Conservation (phyloP, 1,140 invertebrate species). For the Drosophila quadrilineata region DNA sequence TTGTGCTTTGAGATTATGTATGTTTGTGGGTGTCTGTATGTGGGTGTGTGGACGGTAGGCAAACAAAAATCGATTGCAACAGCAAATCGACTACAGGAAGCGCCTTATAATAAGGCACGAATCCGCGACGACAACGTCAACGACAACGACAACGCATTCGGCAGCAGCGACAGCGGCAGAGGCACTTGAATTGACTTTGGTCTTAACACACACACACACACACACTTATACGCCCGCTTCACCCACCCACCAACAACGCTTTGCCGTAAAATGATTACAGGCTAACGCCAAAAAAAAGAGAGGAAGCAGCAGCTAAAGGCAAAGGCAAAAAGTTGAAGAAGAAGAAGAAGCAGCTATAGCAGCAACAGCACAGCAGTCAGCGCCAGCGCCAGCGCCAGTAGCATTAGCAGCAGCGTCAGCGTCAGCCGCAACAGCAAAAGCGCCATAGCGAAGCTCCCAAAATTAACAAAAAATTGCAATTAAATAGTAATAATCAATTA, state of each 20-base stretch:
- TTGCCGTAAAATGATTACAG: constrained; percentile 70
- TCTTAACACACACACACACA: constrained; percentile 2
- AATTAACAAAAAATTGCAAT: background rate
- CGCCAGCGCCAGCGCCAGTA: constrained; percentile 11
- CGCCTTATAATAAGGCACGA: constrained; percentile 45
- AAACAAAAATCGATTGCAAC: constrained; percentile 66
- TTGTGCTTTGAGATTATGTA: background rate
- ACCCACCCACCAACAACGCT: background rate
- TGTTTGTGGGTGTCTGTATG: constrained; percentile 13
- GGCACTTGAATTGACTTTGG: constrained; percentile 75
- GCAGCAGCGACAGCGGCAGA: constrained; percentile 16
- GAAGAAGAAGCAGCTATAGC: constrained; percentile 27
- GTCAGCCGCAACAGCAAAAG: constrained; percentile 3
- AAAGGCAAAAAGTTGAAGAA: constrained; percentile 43
- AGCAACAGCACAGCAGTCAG: constrained; percentile 12
- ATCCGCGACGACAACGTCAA: constrained; percentile 29
- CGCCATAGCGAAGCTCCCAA: background rate
- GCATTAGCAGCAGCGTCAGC: constrained; percentile 1
- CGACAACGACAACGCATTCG: constrained; percentile 31
- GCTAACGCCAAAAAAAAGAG: constrained; percentile 61
- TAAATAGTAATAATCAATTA: constrained; percentile 3
- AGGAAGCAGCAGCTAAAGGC: constrained; percentile 21
- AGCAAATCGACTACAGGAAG: constrained; percentile 62
- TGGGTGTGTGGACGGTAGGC: constrained; percentile 20
- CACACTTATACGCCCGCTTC: background rate